Evolutionary conservation across 2,888 invertebrate genomes (phyloP).

Genomic region (Ophraella communa): DNA sequence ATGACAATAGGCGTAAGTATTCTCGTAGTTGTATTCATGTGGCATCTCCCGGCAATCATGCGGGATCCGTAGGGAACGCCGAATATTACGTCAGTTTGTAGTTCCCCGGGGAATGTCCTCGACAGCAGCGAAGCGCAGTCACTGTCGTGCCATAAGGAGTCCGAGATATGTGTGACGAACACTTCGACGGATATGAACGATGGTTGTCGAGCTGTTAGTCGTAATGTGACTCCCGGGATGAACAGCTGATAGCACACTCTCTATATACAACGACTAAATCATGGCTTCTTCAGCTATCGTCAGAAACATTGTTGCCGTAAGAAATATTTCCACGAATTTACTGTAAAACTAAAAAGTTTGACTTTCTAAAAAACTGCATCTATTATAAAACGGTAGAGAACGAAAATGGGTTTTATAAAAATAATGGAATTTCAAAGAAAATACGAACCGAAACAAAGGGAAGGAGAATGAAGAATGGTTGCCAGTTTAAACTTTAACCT

Average conservation of each 20-base stretch:
- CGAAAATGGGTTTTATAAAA: too few relatives aligned
- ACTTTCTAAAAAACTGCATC: too few relatives aligned
- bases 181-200: conserved; percentile 49
- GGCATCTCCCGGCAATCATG: conserved; percentile 59
- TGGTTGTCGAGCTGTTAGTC: conserved; percentile 52
- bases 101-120: conserved; percentile 47
- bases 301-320: neutral
- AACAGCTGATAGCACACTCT: conserved; percentile 56
- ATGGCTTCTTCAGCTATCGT: conserved; percentile 30
- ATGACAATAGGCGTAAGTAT: conserved; percentile 54
- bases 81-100: conserved; percentile 58
- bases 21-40: conserved; percentile 55
- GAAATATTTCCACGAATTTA: too few relatives aligned
- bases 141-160: conserved; percentile 49
- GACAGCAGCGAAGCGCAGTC: conserved; percentile 13
- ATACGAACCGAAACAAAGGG: too few relatives aligned
- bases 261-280: conserved; percentile 54
- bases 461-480: too few relatives aligned
- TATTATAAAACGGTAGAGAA: too few relatives aligned
- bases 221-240: conserved; percentile 56
- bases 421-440: too few relatives aligned
- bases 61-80: conserved; percentile 54
- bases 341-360: too few relatives aligned
- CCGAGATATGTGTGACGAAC: conserved; percentile 50
- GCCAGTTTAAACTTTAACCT: too few relatives aligned